phyloP scores from a whole-genome alignment of 2,888 invertebrate genomes.

The Resseliella maxima region DNA sequence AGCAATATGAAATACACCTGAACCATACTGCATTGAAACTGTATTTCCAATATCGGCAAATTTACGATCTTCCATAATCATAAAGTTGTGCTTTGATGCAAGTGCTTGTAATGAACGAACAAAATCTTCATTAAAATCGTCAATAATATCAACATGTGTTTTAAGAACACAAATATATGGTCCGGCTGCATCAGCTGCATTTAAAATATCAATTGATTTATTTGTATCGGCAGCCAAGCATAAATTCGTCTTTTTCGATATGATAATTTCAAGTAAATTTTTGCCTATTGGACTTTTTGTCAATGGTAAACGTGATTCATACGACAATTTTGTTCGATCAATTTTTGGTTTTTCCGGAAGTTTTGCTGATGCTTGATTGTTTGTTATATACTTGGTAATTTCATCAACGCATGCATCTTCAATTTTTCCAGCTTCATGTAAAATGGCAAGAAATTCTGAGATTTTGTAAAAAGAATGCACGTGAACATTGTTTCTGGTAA shows the following conservation, averaged over 20 bases:
- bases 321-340: constrained; percentile 72
- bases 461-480: constrained; percentile 79
- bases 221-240: constrained; percentile 92
- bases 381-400: constrained; percentile 74
- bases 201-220: constrained; percentile 75
- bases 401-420: constrained; percentile 69
- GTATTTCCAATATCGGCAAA: constrained; percentile 97
- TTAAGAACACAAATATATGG: constrained; percentile 89
- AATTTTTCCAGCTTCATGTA: constrained; percentile 75
- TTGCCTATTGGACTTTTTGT: constrained; percentile 74
- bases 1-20: constrained; percentile 80
- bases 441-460: constrained; percentile 73
- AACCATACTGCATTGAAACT: constrained; percentile 82
- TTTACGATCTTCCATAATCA: constrained; percentile 96
- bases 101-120: constrained; percentile 73
- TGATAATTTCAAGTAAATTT: constrained; percentile 82
- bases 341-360: neutral
- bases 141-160: constrained; percentile 88
- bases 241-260: constrained; percentile 85
- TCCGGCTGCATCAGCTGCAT: constrained; percentile 80
- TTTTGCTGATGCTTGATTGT: constrained; percentile 69
- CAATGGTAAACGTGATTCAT: constrained; percentile 71
- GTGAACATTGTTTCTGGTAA: constrained; percentile 76
- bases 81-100: constrained; percentile 82
- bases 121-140: constrained; percentile 79